phyloP scores from a whole-genome alignment of 2,888 invertebrate species.

The Ochlodes sylvanus region DNA sequence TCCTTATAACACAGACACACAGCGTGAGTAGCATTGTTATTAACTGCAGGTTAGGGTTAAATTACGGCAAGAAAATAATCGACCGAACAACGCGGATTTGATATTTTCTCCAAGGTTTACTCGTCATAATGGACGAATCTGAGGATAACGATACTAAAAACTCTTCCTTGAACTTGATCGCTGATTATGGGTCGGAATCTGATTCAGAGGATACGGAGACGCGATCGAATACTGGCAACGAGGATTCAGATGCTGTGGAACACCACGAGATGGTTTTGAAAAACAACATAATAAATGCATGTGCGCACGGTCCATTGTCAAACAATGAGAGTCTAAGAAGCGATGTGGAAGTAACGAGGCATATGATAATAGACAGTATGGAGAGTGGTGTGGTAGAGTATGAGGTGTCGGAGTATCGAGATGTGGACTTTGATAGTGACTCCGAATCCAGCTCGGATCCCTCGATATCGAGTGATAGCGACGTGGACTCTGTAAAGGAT shows the following conservation, averaged over 20 bases:
- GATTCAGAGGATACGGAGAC: slow-evolving; percentile 74
- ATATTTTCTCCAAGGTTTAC: slow-evolving; percentile 33
- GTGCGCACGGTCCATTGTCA: slow-evolving; percentile 76
- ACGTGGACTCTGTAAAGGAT: slow-evolving; percentile 76
- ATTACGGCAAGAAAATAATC: slow-evolving; percentile 7
- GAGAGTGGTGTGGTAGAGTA: slow-evolving; percentile 76
- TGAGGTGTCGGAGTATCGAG: slow-evolving; percentile 76
- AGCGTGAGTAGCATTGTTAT: not conserved
- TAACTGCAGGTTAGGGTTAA: not conserved
- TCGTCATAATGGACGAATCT: slow-evolving; percentile 75
- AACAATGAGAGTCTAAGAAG: slow-evolving; percentile 57
- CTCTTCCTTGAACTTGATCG: slow-evolving; percentile 77
- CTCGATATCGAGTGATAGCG: slow-evolving; percentile 66
- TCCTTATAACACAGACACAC: not conserved
- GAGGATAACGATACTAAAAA: slow-evolving; percentile 76
- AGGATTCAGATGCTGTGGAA: slow-evolving; percentile 71
- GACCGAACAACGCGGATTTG: slow-evolving; percentile 27
- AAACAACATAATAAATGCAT: slow-evolving; percentile 81
- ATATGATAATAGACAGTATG: slow-evolving; percentile 77
- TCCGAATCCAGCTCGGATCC: slow-evolving; percentile 60
- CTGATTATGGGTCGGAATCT: slow-evolving; percentile 78
- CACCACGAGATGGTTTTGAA: slow-evolving; percentile 80
- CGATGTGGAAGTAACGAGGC: slow-evolving; percentile 66
- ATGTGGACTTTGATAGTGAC: slow-evolving; percentile 68
- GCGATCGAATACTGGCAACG: slow-evolving; percentile 63